Conservation (phyloP, 2,113 vertebrate genomes). For the Pseudopipra pipra region DNA sequence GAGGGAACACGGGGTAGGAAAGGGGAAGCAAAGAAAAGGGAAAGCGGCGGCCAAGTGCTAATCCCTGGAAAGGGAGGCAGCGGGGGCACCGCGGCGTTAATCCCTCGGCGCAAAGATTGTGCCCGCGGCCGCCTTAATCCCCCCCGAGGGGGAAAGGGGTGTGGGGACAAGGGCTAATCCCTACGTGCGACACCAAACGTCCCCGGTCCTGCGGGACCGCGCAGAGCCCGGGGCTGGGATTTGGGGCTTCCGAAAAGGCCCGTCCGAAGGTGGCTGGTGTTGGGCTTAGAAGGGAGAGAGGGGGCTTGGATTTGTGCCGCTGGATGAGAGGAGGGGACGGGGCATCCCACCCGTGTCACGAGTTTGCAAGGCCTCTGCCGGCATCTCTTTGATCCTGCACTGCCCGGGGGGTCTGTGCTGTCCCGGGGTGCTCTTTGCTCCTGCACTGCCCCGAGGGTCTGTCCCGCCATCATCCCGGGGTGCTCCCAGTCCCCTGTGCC, state of each 20-base stretch:
- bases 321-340: background rate
- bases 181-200: accelerated
- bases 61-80: slow-evolving; percentile 16
- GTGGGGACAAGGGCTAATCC: accelerated
- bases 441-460: background rate
- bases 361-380: background rate
- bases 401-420: too few species aligned
- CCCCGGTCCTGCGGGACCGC: accelerated
- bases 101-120: background rate
- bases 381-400: background rate
- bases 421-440: background rate
- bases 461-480: accelerated
- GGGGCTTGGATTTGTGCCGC: background rate
- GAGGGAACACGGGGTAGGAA: background rate
- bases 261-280: background rate
- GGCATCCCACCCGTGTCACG: background rate
- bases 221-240: accelerated
- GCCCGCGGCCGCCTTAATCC: background rate
- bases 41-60: background rate
- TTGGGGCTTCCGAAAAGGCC: background rate
- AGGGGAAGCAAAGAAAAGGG: background rate
- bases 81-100: background rate
- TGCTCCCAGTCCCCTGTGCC: accelerated
- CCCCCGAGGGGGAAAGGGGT: background rate
- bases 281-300: background rate